phyloP scores from a whole-genome alignment of 1,140 invertebrate species.

The Euschistus heros region DNA sequence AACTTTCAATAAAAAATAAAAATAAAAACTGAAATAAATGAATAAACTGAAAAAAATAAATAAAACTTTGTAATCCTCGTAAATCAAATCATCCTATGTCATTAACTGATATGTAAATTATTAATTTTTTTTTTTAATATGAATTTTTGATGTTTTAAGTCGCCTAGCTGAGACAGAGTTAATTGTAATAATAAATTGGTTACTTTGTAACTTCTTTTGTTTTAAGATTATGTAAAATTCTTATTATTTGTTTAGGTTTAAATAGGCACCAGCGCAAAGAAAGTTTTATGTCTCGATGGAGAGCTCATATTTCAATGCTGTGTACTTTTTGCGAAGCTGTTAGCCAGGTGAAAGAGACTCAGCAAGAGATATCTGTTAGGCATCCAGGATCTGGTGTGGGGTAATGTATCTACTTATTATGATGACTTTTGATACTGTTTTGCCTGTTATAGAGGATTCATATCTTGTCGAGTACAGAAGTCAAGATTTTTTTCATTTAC shows the following conservation, averaged over 20 bases:
- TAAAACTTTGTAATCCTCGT: too few relatives aligned
- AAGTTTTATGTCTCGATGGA: slow-evolving; percentile 23
- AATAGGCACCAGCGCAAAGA: slow-evolving; percentile 12
- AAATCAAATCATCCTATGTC: too few relatives aligned
- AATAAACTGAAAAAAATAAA: too few relatives aligned
- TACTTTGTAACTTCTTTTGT: neutral
- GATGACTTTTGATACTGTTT: neutral
- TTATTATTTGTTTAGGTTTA: slow-evolving; percentile 16
- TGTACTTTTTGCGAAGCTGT: slow-evolving; percentile 26
- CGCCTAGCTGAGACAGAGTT: too few relatives aligned
- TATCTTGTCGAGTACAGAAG: too few relatives aligned
- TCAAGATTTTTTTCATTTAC: too few relatives aligned
- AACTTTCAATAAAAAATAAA: too few relatives aligned
- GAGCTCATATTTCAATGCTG: slow-evolving; percentile 25
- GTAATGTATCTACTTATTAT: slow-evolving; percentile 7
- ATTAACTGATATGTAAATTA: too few relatives aligned
- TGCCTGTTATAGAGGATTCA: too few relatives aligned
- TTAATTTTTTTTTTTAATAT: too few relatives aligned
- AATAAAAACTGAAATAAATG: too few relatives aligned
- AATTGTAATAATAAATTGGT: neutral
- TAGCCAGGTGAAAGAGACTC: slow-evolving; percentile 18
- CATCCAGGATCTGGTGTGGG: slow-evolving; percentile 27
- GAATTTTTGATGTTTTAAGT: too few relatives aligned
- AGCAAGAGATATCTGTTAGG: slow-evolving; percentile 24
- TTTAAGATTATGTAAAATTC: neutral